Evolutionary conservation across 2,113 vertebrate species (phyloP), one percentile per base, ranked within the genome.

Genomic region (Redunca redunca): DNA sequence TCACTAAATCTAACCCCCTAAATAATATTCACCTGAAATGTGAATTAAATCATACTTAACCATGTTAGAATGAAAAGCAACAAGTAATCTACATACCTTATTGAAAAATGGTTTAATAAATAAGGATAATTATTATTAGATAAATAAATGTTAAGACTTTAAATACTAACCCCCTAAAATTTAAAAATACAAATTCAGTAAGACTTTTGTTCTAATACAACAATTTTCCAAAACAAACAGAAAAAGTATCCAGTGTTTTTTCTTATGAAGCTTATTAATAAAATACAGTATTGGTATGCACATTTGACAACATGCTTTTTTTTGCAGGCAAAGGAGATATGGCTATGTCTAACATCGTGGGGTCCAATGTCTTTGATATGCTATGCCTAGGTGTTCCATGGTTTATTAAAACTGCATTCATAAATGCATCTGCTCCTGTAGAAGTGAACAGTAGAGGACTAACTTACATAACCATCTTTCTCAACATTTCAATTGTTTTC

Each of bases 261-360:
- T 97, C 60, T 86, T 88, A 98, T 90, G 94, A 97, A 98, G 88
- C 98, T 98, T 78, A 97, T 95, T 98, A 98, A 98, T 89, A 90
- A 97, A 96, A 97, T 87, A 93, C 87, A 95, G 84, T 55, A 62
- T 52, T 80, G 52, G 67, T 89, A 50, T 55, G 95, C 89, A 94
- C 93, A 97, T 92, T 95, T 91, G 93, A 98, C 89, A 88, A 86
- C 43, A 82, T 62, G 93, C 85, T 98, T 97, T 97, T 67, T 83
- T 93, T 97, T 98, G 71, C 99, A 99, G 99, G 99, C 92, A 99
- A 99, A 98, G 99, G 99, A 30, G 99, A 99, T 98, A 99, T 99
- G 99, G 99, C 99, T 95, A 99, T 99, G 99, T 99, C 99, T 94
- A 99, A 99, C 98, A 99, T 99, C 21, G 99, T 99, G 97, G 99